Evolutionary conservation across 2,797 vertebrate genomes (phyloP).

Genomic region (Myotis findleyi): DNA sequence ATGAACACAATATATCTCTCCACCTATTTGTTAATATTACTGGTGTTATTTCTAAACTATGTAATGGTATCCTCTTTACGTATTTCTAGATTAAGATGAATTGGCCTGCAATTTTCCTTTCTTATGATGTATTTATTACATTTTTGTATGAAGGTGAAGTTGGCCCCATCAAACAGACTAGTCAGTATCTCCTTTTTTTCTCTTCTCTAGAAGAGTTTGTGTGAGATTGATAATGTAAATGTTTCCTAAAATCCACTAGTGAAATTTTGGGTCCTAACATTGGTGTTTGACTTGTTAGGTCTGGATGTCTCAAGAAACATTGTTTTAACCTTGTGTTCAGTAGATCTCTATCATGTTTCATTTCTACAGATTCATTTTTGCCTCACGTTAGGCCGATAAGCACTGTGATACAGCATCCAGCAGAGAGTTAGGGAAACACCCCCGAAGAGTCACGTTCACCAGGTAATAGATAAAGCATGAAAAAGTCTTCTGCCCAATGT

Average conservation of each 20-base stretch:
- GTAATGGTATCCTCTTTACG: background rate
- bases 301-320: background rate
- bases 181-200: background rate
- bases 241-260: background rate
- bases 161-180: background rate
- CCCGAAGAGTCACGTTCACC: background rate
- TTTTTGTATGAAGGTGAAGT: background rate
- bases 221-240: background rate
- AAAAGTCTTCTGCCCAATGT: background rate
- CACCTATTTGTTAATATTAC: background rate
- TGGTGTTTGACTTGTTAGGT: background rate
- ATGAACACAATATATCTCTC: background rate
- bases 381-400: background rate
- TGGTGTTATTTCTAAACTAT: background rate
- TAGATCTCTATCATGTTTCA: background rate
- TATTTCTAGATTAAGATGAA: background rate
- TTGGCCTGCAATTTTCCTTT: background rate
- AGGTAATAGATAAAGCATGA: background rate
- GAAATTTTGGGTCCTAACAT: background rate
- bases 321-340: slow-evolving; percentile 20
- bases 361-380: background rate
- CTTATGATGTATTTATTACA: background rate
- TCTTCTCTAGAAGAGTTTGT: background rate
- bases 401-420: background rate
- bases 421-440: background rate